A percentile compares a stretch with the other conserved stretches of the same genome.
Evolutionary conservation across 2,113 vertebrate genomes (phyloP).

Genomic region (Sapayoa aenigma): DNA sequence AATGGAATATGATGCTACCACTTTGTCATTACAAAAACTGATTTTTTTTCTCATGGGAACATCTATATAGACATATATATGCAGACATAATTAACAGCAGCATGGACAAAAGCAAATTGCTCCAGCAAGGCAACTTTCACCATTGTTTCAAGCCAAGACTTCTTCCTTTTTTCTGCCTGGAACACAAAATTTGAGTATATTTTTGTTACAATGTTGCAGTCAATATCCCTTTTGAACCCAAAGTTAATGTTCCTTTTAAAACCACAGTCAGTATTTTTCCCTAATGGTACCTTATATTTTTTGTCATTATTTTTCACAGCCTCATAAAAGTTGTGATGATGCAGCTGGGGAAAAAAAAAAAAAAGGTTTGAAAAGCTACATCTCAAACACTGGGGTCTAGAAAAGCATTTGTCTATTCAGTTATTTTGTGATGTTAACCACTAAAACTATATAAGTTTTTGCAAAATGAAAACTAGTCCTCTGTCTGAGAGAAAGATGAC

Average conservation of each 20-base stretch:
- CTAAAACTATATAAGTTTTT: neutral
- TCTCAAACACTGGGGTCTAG: neutral
- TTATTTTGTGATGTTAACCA: neutral
- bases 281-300: neutral
- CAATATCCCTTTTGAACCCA: neutral
- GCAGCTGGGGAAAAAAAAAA: neutral
- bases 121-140: neutral
- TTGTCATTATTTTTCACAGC: neutral
- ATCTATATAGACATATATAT: neutral
- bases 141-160: neutral
- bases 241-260: neutral
- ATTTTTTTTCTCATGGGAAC: neutral
- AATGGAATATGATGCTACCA: neutral
- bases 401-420: neutral
- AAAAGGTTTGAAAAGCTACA: neutral
- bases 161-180: neutral
- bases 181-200: neutral
- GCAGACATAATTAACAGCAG: neutral
- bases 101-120: neutral
- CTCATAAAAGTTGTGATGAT: neutral
- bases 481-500: neutral
- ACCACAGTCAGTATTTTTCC: neutral
- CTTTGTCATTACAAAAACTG: neutral
- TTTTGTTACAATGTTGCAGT: neutral
- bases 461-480: neutral